Evolutionary conservation across 2,797 vertebrate species (phyloP), one percentile per base, ranked within the genome.

Genomic region (Eulemur rubriventer): DNA sequence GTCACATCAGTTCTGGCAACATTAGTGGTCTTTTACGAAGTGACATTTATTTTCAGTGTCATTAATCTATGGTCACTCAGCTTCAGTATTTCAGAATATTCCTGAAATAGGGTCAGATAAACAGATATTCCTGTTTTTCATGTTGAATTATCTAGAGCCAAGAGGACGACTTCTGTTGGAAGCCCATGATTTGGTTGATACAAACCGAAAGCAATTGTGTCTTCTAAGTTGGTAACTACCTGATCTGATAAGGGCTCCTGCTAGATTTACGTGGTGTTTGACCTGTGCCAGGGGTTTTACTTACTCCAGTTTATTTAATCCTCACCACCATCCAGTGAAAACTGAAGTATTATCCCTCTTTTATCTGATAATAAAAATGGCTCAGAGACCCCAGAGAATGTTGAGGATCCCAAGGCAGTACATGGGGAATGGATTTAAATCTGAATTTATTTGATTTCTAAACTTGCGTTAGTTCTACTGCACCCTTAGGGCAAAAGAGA

Each of bases 331-430:
- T 55, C 75, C 87, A 41, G 0, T 80, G 78, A 63, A 83, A 33
- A 46, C 52, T 17, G 59, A 46, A 35, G 4, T 43, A 28, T 80
- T 73, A 59, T 83, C 59, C 22, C 0, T 69, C 89, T 94, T 70
- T 67, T 48, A 84, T 59, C 55, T 67, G 73, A 86, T 86, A 57
- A 86, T 75, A 89, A 75, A 95, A 91, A 78, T 91, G 55, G 38
- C 43, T 96, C 63, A 41, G 35, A 75, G 61, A 70, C 67, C 43
- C 41, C 20, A 52, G 38, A 46, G 70, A 75, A 72, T 76, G 43
- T 28, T 63, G 73, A 57, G 1, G 55, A 59, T 80, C 70, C 63
- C n/a, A 84, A 92, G 65, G 24, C 84, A 63, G 55, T 48, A 16
- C 43, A 48, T 24, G 38, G 20, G n/a, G 38, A 81, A 33, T 22